Base-by-base conservation (phyloP, 2,888 invertebrate species). In the Acrobasis consociella region DNA sequence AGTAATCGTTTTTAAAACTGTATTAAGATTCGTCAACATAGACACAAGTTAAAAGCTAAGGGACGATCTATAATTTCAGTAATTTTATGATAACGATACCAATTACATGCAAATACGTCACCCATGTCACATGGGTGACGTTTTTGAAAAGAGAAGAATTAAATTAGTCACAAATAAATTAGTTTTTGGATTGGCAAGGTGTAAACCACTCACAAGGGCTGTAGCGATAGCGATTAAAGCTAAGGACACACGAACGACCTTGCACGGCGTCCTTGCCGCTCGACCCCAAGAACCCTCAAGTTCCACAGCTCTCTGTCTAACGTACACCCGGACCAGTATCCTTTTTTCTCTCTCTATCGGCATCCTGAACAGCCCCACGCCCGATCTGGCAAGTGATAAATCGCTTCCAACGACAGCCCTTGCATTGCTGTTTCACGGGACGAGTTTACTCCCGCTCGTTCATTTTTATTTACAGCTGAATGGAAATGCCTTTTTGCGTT, bases 211-310 rank as follows among this genome's bases (percentile, higher is more conserved):
- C 67, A 67, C 58, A 69, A 68, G 72, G 74, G 73, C 68, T 70
- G 65, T 68, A 68, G 68, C 70, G 70, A 71, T 68, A 68, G 68
- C 70, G 70, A 71, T 73, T 67, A 69, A 71, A 76, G 80, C 76
- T 79, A 83, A 85, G 78, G 78, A 82, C 82, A 81, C 77, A 71
- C 69, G 70, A 73, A 77, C 85, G 90, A 80, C 91, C 91, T 91
- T 91, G 91, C 84, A 69, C 72, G 62, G 72, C 89, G 91, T 87
- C 91, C 91, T 91, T 91, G 90, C 83, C 73, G 69, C 72, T 71
- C 80, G 81, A 77, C 76, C 49, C 77, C 77, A 78, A 78, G 78
- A 78, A 77, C 79, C 80, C 75, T 79, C 67, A 64, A 52, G 37
- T 65, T 68, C 61, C 69, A 58, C 50, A 66, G 76, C 62, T 81